Evolutionary conservation across 2,888 invertebrate species (phyloP), one percentile per base, ranked within the genome.

Genomic region (Alloplasta piceator): DNA sequence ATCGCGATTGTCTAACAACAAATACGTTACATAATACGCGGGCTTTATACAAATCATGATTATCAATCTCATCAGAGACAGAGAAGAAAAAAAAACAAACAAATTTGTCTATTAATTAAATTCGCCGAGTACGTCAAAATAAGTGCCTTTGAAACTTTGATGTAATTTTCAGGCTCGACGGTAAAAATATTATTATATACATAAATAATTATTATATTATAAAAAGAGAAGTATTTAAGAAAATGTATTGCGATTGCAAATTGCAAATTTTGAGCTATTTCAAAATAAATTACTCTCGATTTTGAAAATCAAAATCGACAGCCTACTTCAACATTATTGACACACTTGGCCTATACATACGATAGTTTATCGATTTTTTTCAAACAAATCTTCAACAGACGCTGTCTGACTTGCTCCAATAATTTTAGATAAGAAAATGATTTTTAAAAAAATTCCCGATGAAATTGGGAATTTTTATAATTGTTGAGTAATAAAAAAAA

Each of bases 111-210:
- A 70, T 70, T 66, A 60, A 52, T 68, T 50, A 72, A 82, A 74
- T 84, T 83, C 56, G 79, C 86, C 85, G 85, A 87, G 85, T 85
- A 85, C 85, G 86, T 83, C 86, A 87, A 86, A 84, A 82, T 83
- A 66, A 68, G 55, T 70, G 70, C 60, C 50, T 70, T 77, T 73
- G 38, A 38, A 48, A n/a, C 50, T 38, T 67, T 60, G 26, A 66
- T 7, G 43, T n/a, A n/a, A n/a, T 39, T 7, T 41, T 6, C 39
- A 7, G 5, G 70, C 9, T 12, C 39, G n/a, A 6, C 55, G 63
- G 12, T 72, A 26, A n/a, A 36, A 55, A 73, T 41, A 52, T 50
- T 26, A 71, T 50, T 9, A 67, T 52, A 71, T n/a, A n/a, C n/a
- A n/a, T n/a, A n/a, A n/a, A n/a, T n/a, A n/a, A n/a, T n/a, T n/a